Base-by-base conservation (phyloP, 1,140 invertebrate species). In the Drosophila truncata region DNA sequence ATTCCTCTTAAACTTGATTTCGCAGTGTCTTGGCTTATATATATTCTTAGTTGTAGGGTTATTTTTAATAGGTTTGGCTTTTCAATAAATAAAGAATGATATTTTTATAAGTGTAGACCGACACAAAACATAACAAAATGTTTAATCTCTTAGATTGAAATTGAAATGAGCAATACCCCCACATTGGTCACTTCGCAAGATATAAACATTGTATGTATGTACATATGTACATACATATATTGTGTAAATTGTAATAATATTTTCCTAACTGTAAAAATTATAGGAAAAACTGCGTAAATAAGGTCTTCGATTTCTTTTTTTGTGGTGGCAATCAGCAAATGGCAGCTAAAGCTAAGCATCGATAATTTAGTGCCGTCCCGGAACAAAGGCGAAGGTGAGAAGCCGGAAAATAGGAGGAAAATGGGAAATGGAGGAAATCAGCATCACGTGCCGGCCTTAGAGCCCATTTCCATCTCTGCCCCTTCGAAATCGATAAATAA, bases 301-400 rank as follows among this genome's bases (percentile, higher is more conserved):
- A 10, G 31, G 23, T 13, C 10, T 23, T 16, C 8, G n/a, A n/a
- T n/a, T n/a, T n/a, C n/a, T n/a, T 33, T 69, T 64, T 31, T 35
- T 69, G 41, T 29, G 18, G 50, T 70, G 49, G 67, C 67, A 71
- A 71, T 71, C 67, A 69, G 67, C 67, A 71, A 71, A 71, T 71
- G 67, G 67, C 64, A 71, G 67, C 50, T 57, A 33, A 46, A 71
- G 64, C 49, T 69, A 47, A 46, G 67, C 50, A 71, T 71, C 58
- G 50, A 69, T 69, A 71, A 71, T 71, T 71, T 71, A 70, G 64
- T 71, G 67, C 52, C 41, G 33, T 64, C 37, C 33, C 23, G 49
- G 33, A 55, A 41, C 47, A 63, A 65, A 70, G 42, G 33, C 47
- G 62, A 18, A 27, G 47, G 18, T 4, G 37, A 18, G n/a, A 16